Base-by-base conservation (phyloP, 2,797 vertebrate species). In the Oophaga sylvatica region DNA sequence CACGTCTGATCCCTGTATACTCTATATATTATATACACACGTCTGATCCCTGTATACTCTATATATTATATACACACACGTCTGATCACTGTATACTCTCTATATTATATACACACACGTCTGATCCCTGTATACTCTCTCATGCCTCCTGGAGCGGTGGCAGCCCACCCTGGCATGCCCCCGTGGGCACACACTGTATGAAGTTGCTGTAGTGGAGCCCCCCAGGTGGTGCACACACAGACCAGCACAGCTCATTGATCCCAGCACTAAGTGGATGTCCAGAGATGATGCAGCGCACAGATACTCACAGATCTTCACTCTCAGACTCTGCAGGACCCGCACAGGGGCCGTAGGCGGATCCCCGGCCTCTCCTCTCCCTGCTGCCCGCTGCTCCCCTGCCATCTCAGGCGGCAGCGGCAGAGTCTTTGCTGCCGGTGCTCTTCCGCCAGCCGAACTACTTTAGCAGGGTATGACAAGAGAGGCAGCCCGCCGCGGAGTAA, bases 231-330 rank as follows among this genome's bases (percentile, higher is more conserved):
- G 53, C 8, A n/a, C 19, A 62, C 31, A 70, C 65, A 70, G 26
- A 48, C 1, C 62, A 60, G n/a, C 35, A 41, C 62, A 67, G 53
- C 5, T 67, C 65, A 62, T 12, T n/a, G 4, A 26, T n/a, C 35
- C 11, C 10, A 60, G 31, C 48, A 26, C 41, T 16, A 22, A n/a
- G 60, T 62, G 22, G 82, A 13, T 26, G 57, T n/a, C 5, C 35
- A 62, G 15, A 12, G 83, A 26, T 48, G 70, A 13, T 19, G 57
- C 26, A 31, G 11, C 10, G 20, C 20, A 17, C 1, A 31, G 20
- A 13, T 65, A 97, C 97, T 98, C 95, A 99, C 98, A 99, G 92
- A 99, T 99, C 94, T 98, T 99, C 31, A 97, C 97, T 92, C 97
- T 95, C 90, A 99, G 95, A 90, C 96, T 98, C 94, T 99, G 97